Conservation (phyloP, 2,113 vertebrate species). For the Amblyornis subalaris region DNA sequence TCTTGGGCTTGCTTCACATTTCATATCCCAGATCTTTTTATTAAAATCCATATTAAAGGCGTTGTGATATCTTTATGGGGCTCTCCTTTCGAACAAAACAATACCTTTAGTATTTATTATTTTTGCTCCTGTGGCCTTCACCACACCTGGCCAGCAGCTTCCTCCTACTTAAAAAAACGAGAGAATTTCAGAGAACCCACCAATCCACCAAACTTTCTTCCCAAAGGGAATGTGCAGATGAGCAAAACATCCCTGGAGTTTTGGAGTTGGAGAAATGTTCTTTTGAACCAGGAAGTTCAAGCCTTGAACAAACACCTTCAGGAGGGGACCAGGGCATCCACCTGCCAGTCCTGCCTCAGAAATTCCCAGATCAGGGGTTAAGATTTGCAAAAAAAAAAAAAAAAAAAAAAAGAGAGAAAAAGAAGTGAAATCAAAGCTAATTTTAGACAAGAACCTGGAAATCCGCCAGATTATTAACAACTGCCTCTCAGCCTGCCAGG, state of each 20-base stretch:
- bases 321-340: background rate
- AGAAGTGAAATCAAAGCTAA: background rate
- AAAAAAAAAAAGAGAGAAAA: background rate
- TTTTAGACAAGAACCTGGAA: slow-evolving; percentile 7
- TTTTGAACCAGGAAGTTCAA: background rate
- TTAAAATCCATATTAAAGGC: slow-evolving; percentile 47
- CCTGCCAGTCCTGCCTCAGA: background rate
- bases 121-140: background rate
- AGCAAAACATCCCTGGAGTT: background rate
- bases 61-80: background rate
- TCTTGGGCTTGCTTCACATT: slow-evolving; percentile 6
- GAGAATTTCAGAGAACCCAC: background rate
- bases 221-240: background rate
- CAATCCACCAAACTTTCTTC: background rate
- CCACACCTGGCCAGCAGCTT: too few species aligned
- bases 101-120: background rate
- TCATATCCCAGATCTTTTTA: slow-evolving; percentile 28
- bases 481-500: background rate
- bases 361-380: background rate
- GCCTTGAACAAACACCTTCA: background rate
- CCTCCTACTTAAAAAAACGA: too few species aligned
- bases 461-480: slow-evolving; percentile 41
- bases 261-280: background rate
- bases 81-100: background rate
- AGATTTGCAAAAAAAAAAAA: background rate